Base-by-base conservation (phyloP, 2,888 invertebrate species). In the Eupithecia tripunctaria region DNA sequence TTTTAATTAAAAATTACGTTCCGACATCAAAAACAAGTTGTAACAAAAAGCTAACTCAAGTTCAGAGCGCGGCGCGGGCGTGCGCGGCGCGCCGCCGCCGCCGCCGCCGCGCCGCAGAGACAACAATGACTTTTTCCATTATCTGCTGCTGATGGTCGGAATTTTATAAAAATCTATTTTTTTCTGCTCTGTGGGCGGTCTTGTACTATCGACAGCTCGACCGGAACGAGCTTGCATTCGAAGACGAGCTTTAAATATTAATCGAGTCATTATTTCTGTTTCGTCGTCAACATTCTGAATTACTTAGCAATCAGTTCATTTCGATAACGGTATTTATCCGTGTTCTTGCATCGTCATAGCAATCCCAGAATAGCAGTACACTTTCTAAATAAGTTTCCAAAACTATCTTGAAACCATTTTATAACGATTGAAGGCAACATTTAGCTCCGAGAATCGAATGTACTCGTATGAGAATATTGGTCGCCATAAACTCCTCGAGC, bases 71-170 rank as follows among this genome's bases (percentile, higher is more conserved):
- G 73, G 67, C 47, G 47, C 6, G 6, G n/a, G 47, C n/a, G n/a
- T 7, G 47, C 7, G 51, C 36, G 43, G 72, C 67, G 47, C n/a
- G 47, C 5, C 18, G 41, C 41, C 4, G 43, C 8, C 7, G 51
- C 36, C 43, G 72, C 67, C 70, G 76, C 76, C 74, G n/a, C n/a
- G n/a, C n/a, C n/a, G n/a, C n/a, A 77, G 78, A 83, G 80, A 79
- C 78, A 82, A 80, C 85, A 84, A 81, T 78, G 83, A 86, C 81
- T 87, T 88, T 87, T 86, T 84, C 86, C 86, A 88, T 88, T 88
- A 86, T 86, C 86, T 84, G 77, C 79, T 80, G 83, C 82, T 82
- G 84, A 86, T 84, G 80, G 82, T 83, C 84, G 84, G 82, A 82
- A 84, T 86, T 84, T 82, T 82, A 79, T 83, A 83, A 84, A 82